Conservation (phyloP, 2,888 invertebrate species). For the Chymomyza amoena region DNA sequence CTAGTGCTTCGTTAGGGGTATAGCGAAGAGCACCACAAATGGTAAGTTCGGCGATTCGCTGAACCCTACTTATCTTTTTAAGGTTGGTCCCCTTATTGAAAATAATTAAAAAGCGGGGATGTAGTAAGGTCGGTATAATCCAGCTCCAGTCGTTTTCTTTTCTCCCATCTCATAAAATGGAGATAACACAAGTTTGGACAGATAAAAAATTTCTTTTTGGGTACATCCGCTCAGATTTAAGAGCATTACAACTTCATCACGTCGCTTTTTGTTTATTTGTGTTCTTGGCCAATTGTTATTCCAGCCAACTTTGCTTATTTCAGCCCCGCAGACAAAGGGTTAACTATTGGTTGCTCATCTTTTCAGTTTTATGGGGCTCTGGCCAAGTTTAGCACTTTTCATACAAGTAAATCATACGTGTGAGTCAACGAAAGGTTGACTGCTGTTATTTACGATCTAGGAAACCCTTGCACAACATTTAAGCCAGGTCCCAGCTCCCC, state of each 20-base stretch:
- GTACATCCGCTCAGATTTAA: not conserved
- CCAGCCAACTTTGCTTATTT: not conserved
- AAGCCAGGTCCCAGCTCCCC: not conserved
- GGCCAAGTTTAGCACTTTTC: not conserved
- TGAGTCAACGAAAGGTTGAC: not conserved
- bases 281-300: not conserved
- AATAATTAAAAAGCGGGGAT: too few relatives aligned
- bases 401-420: not conserved
- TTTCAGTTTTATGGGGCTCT: not conserved
- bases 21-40: too few relatives aligned
- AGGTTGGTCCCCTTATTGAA: too few relatives aligned
- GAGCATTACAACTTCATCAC: not conserved
- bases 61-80: too few relatives aligned
- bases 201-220: too few relatives aligned
- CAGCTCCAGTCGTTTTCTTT: too few relatives aligned
- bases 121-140: too few relatives aligned
- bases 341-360: not conserved
- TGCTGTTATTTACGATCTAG: constrained; percentile 27
- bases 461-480: not conserved
- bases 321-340: not conserved
- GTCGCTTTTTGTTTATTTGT: not conserved
- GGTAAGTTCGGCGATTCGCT: too few relatives aligned
- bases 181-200: too few relatives aligned
- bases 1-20: too few relatives aligned
- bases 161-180: too few relatives aligned